phyloP scores from a whole-genome alignment of 2,797 vertebrate genomes.

The Menidia menidia region DNA sequence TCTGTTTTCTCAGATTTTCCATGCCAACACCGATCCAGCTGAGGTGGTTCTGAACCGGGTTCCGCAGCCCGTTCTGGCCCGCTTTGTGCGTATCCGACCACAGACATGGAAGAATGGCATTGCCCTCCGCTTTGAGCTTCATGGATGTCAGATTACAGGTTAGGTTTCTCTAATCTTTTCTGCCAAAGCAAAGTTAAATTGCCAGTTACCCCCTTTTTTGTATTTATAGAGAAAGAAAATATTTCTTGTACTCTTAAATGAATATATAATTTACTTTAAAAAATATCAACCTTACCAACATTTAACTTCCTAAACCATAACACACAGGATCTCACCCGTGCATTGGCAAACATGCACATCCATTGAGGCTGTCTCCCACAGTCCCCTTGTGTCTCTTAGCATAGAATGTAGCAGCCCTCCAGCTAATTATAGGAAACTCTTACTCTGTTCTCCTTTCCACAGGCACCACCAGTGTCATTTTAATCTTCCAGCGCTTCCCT shows the following conservation, averaged over 20 bases:
- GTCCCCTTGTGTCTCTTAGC: constrained; percentile 32
- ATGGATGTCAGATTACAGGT: constrained; percentile 96
- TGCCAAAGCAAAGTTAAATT: not conserved
- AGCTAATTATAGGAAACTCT: constrained; percentile 69
- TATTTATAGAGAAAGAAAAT: not conserved
- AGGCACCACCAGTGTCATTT: constrained; percentile 43
- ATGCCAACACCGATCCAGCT: constrained; percentile 91
- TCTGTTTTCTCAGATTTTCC: constrained; percentile 85
- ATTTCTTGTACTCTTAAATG: not conserved
- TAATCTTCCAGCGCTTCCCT: constrained; percentile 21
- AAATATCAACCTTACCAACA: constrained; percentile 1
- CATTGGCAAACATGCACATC: not conserved
- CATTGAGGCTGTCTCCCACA: constrained; percentile 22
- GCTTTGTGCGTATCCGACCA: constrained; percentile 94
- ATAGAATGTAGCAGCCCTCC: constrained; percentile 40
- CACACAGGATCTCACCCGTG: constrained; percentile 17
- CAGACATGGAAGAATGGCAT: constrained; percentile 95
- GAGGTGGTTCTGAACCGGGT: constrained; percentile 96
- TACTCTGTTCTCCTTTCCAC: constrained; percentile 35
- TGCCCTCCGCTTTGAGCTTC: constrained; percentile 93
- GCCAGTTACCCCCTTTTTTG: not conserved
- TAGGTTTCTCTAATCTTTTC: not conserved
- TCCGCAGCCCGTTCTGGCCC: constrained; percentile 90
- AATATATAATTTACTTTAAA: constrained; percentile 2
- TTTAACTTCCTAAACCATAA: constrained; percentile 14